A percentile compares a stretch with the other conserved stretches of the same genome.
phyloP scores from a whole-genome alignment of 2,113 vertebrate genomes.

The Nothocercus julius region DNA sequence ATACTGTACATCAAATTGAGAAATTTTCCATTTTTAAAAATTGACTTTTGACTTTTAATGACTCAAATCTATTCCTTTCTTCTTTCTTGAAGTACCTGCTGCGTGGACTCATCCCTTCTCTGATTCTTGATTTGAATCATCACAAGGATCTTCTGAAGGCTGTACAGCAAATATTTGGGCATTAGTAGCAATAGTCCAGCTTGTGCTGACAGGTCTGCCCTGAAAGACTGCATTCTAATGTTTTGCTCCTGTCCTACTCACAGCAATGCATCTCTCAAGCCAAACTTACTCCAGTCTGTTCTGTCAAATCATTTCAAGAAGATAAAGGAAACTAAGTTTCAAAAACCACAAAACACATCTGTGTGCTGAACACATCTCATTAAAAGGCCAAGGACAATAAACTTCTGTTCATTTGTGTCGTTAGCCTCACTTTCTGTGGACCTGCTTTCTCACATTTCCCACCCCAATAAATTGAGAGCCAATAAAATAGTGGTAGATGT shows the following conservation, averaged over 20 bases:
- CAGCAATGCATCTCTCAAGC: not conserved
- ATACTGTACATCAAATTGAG: not conserved
- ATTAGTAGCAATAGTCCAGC: not conserved
- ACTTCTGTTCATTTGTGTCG: not conserved
- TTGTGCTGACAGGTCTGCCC: not conserved
- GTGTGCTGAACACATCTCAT: not conserved
- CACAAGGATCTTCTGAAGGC: not conserved
- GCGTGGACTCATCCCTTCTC: not conserved
- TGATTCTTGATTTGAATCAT: not conserved
- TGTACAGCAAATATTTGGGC: not conserved
- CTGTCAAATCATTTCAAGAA: not conserved
- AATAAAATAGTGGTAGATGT: not conserved
- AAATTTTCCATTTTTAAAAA: constrained; percentile 31
- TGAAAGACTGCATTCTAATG: not conserved
- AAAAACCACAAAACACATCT: not conserved
- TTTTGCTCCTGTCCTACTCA: not conserved
- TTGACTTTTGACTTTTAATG: not conserved
- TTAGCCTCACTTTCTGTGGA: not conserved
- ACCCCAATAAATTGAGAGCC: not conserved
- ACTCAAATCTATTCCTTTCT: not conserved
- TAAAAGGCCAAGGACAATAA: not conserved
- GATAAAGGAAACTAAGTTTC: not conserved
- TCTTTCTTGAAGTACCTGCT: not conserved
- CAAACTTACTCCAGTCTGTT: not conserved
- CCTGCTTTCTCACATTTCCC: not conserved